Evolutionary conservation across 2,888 invertebrate species (phyloP), one percentile per base, ranked within the genome.

Genomic region (Lampropteryx suffumata): DNA sequence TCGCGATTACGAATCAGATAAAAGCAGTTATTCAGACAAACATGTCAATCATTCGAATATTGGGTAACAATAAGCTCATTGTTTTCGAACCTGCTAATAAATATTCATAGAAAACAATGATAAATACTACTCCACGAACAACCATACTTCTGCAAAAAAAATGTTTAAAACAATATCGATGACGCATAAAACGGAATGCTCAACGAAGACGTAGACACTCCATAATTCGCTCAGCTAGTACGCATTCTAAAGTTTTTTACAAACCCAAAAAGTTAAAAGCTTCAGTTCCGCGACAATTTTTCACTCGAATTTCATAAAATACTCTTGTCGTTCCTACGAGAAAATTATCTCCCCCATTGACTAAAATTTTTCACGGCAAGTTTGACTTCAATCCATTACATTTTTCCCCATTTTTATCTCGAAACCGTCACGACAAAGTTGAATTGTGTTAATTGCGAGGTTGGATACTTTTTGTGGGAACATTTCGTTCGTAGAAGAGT

Each of bases 301-400:
- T 86, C 79, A 84, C 74, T 67, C 72, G 72, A 82, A 79, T 79
- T 83, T 83, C 76, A 76, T 79, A 76, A 81, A 86, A 82, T 77
- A 84, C 80, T 77, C 71, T 69, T 72, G 71, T 74, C 75, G 71
- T 73, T 74, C 75, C 76, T 70, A 69, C 67, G 70, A 75, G 73
- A 65, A 82, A 86, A 86, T 87, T 86, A 86, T 86, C 86, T 86
- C 79, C 79, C 82, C 82, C 86, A 85, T 86, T 86, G 86, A 82
- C 80, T 79, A 76, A 82, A 79, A 84, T 82, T 85, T 86, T 88
- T 88, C 85, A 82, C 83, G 75, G 82, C 78, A 82, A 86, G 85
- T 87, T 86, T 85, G 84, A 84, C 87, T 86, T 82, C 84, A 83
- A 85, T 85, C 83, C 83, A 84, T 86, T 86, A 84, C 73, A 73